Evolutionary conservation across 2,888 invertebrate species (phyloP), one percentile per base, ranked within the genome.

Genomic region (Vandiemenella viatica): DNA sequence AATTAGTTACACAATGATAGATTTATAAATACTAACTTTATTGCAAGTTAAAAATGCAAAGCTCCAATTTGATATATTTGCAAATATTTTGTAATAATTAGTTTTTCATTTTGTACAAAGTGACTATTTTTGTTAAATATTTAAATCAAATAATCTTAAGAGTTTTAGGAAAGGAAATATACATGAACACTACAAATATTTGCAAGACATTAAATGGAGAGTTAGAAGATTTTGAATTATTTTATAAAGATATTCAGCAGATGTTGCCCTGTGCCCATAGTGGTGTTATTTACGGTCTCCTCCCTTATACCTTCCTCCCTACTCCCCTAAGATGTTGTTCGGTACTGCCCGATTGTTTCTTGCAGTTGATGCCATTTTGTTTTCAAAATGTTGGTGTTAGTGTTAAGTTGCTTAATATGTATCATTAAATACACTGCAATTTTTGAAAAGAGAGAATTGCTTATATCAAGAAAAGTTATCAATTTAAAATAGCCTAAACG

Each of bases 41-140:
- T 51, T 48, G 48, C 50, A 51, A 22, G 46, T 51, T 51, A 43
- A 40, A 22, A 20, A 50, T 32, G 42, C 42, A 48, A 45, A 32
- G 40, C 41, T 42, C 37, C 50, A 37, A 23, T 51, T 51, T 51
- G 48, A 51, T 51, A 51, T 40, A 51, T 48, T 51, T 51, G 50
- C 50, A 51, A 45, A 45, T 51, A 51, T 51, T 51, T 51, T 51
- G 48, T 51, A 51, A 40, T 26, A 26, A 43, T 51, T 47, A 44
- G 44, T 41, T 45, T 51, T 48, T 50, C 43, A 48, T 45, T 48
- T 51, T 48, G 40, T 51, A 51, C 45, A 45, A 51, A 51, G 37
- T 48, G 45, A 51, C 45, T 51, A 51, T 48, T 51, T 50, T 51
- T 47, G 45, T 51, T 48, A 45, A 37, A 45, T 19, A 41, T 51